phyloP scores from a whole-genome alignment of 1,140 invertebrate species.

The Panulirus ornatus region DNA sequence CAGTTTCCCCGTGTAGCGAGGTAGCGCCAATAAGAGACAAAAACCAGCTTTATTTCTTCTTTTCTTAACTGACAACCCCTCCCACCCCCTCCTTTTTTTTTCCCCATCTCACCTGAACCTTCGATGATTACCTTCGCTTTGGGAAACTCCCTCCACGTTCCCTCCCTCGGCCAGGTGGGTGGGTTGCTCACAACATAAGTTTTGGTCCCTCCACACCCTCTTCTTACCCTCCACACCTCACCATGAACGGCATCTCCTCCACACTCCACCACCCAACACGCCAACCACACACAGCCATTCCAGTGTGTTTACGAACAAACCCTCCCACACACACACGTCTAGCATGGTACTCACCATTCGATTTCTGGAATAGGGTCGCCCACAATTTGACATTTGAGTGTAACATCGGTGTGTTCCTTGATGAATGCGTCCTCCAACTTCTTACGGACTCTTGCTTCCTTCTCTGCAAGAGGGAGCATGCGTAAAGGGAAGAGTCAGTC shows the following conservation, averaged over 20 bases:
- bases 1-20: too few species aligned
- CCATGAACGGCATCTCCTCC: background rate
- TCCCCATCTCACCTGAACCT: too few species aligned
- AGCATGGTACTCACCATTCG: constrained; percentile 53
- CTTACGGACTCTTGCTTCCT: constrained; percentile 65
- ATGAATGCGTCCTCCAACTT: constrained; percentile 60
- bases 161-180: background rate
- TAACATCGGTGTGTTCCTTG: constrained; percentile 62
- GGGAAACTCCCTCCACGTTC: background rate
- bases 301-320: background rate
- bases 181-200: too few species aligned
- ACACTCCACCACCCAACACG: too few species aligned
- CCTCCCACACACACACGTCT: background rate
- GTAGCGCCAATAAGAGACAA: too few species aligned
- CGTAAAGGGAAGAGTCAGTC: background rate
- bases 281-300: too few species aligned
- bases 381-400: constrained; percentile 71
- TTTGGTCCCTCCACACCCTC: background rate
- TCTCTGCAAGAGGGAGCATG: constrained; percentile 46
- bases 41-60: too few species aligned
- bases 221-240: background rate
- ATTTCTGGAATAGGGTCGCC: constrained; percentile 71
- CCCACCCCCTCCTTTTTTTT: background rate
- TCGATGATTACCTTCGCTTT: background rate
- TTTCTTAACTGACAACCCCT: background rate